Percentiles rank a stretch among this genome's conserved stretches.
These are phyloP conservation scores for Chrysolina oricalcia DNA, from an alignment of 2,888 invertebrate species.

Conservation along the genomic window DNA sequence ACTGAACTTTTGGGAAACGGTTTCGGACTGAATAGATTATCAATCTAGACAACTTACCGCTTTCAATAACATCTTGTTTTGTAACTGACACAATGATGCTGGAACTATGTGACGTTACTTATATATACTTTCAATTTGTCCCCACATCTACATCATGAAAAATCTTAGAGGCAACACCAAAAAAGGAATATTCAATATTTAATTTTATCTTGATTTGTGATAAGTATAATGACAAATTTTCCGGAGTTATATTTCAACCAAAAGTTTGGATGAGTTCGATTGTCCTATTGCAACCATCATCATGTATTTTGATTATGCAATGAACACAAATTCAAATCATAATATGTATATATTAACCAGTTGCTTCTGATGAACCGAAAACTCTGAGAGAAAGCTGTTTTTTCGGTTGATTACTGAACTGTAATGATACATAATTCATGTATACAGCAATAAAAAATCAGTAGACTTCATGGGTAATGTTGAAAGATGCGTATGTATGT, in stretches of 20 bases:
- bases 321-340: not conserved
- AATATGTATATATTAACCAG: not conserved
- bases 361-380: not conserved
- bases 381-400: not conserved
- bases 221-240: not conserved
- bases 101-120: not conserved
- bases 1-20: not conserved
- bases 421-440: too few species aligned
- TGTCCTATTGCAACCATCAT: not conserved
- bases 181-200: not conserved
- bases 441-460: too few species aligned
- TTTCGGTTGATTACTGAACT: not conserved
- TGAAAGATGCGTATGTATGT: too few species aligned
- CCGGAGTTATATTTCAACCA: too few species aligned
- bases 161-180: not conserved
- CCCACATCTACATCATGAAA: conserved; percentile 1
- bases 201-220: not conserved
- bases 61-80: conserved; percentile 5
- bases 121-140: conserved; percentile 13
- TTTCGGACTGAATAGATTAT: not conserved
- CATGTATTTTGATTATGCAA: not conserved
- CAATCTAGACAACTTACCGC: conserved; percentile 8
- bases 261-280: too few species aligned
- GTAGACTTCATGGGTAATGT: too few species aligned
- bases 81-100: not conserved